Conservation (phyloP, 2,113 vertebrate genomes). For the Chauna torquata region DNA sequence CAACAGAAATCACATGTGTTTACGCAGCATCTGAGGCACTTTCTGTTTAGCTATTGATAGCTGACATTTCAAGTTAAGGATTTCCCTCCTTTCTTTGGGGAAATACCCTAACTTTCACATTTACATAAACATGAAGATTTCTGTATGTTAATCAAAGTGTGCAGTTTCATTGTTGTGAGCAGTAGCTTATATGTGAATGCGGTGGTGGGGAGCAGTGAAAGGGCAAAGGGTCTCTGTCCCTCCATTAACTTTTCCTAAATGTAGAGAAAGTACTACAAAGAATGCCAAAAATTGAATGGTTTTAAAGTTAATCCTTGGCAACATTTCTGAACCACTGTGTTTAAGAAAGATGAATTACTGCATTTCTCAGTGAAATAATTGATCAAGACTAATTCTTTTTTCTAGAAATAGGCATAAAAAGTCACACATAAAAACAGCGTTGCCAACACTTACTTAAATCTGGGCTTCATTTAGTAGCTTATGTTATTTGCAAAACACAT, state of each 20-base stretch:
- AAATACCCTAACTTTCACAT: not conserved
- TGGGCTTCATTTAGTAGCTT: not conserved
- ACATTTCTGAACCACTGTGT: not conserved
- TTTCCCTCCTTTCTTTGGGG: not conserved
- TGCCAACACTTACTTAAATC: not conserved
- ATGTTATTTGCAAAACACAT: not conserved
- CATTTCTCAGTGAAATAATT: not conserved
- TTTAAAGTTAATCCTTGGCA: not conserved
- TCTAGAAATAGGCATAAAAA: not conserved
- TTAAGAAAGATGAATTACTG: not conserved
- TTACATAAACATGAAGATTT: not conserved
- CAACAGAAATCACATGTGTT: not conserved
- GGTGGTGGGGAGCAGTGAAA: not conserved
- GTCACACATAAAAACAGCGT: not conserved
- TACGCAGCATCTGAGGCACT: not conserved
- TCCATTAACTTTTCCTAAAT: not conserved
- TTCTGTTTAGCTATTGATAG: not conserved
- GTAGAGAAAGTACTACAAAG: not conserved
- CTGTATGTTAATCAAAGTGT: not conserved
- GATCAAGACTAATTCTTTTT: not conserved
- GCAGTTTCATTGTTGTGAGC: not conserved
- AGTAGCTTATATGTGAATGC: not conserved
- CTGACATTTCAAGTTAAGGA: not conserved
- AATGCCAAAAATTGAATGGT: not conserved
- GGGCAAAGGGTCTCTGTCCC: not conserved